phyloP scores from a whole-genome alignment of 2,797 vertebrate species.

The Labroides dimidiatus region DNA sequence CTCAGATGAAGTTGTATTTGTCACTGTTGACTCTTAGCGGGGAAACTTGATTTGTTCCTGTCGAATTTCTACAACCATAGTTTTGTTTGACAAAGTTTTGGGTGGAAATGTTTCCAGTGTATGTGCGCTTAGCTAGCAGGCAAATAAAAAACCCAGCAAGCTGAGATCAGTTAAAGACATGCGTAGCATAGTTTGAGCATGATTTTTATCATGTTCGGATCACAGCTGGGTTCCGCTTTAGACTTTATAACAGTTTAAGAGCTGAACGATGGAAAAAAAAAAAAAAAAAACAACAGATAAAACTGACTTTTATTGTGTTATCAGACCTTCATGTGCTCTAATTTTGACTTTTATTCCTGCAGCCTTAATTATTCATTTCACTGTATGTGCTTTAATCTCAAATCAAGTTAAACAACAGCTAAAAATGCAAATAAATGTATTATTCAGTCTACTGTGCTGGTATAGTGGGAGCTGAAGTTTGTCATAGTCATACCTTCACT shows the following conservation, averaged over 20 bases:
- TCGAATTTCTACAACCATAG: conserved; percentile 34
- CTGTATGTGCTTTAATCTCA: conserved; percentile 36
- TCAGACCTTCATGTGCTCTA: conserved; percentile 10
- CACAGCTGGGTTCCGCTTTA: conserved; percentile 6
- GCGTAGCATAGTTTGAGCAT: background rate
- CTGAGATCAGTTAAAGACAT: conserved; percentile 19
- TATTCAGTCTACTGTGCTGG: conserved; percentile 21
- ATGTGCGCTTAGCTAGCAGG: conserved; percentile 30
- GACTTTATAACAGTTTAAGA: conserved; percentile 8
- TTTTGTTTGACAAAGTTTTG: conserved; percentile 51
- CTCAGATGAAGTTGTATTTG: conserved; percentile 73
- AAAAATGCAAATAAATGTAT: background rate
- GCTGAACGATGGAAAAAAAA: conserved; percentile 1
- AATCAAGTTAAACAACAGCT: conserved; percentile 34
- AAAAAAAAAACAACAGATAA: conserved; percentile 2
- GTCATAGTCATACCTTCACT: conserved; percentile 34
- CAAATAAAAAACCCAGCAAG: background rate
- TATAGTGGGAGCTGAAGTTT: conserved; percentile 22
- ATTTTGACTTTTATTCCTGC: conserved; percentile 12
- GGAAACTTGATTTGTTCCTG: conserved; percentile 61
- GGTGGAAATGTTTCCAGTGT: conserved; percentile 48
- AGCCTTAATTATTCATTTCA: conserved; percentile 13
- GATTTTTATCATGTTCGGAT: conserved; percentile 5
- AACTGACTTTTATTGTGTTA: conserved; percentile 25
- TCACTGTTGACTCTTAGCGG: conserved; percentile 64